phyloP scores from a whole-genome alignment of 1,140 invertebrate species.

The Bilobella aurantiaca region DNA sequence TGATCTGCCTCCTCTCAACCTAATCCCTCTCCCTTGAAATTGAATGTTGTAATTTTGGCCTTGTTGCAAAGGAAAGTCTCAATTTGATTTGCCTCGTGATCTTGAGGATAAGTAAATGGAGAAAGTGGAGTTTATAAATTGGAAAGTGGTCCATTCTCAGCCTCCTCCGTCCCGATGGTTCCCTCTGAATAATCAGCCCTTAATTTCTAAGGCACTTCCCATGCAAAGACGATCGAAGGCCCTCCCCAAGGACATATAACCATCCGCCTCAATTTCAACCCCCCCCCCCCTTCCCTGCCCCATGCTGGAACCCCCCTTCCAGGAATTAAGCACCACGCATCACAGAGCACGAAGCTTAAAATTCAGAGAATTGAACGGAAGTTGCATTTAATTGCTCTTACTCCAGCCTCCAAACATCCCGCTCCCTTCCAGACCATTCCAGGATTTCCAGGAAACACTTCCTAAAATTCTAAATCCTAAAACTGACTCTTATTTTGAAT shows the following conservation, averaged over 20 bases:
- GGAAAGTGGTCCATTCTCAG: constrained; percentile 27
- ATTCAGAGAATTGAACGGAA: neutral
- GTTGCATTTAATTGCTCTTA: neutral
- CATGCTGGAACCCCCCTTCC: neutral
- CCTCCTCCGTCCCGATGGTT: constrained; percentile 33
- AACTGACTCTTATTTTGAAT: too few species aligned
- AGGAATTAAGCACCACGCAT: neutral
- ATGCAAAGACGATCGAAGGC: constrained; percentile 34
- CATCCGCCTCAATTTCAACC: neutral
- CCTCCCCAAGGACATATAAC: constrained; percentile 34
- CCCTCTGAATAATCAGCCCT: constrained; percentile 25
- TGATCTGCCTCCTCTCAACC: neutral
- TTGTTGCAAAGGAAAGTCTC: too few species aligned
- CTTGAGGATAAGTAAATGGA: constrained; percentile 21
- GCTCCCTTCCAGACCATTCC: too few species aligned
- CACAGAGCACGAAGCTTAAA: neutral
- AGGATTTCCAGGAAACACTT: too few species aligned
- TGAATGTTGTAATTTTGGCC: neutral
- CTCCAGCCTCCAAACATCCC: neutral
- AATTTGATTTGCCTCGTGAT: neutral
- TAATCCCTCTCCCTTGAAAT: neutral
- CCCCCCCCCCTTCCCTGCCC: neutral
- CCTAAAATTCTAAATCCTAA: too few species aligned
- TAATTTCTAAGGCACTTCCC: constrained; percentile 34
- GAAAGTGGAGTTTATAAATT: constrained; percentile 34